A percentile compares a stretch with the other conserved stretches of the same genome.
These are phyloP conservation scores for Rhinopomastus cyanomelas DNA, from an alignment of 2,113 vertebrate genomes.

Conservation along the genomic window DNA sequence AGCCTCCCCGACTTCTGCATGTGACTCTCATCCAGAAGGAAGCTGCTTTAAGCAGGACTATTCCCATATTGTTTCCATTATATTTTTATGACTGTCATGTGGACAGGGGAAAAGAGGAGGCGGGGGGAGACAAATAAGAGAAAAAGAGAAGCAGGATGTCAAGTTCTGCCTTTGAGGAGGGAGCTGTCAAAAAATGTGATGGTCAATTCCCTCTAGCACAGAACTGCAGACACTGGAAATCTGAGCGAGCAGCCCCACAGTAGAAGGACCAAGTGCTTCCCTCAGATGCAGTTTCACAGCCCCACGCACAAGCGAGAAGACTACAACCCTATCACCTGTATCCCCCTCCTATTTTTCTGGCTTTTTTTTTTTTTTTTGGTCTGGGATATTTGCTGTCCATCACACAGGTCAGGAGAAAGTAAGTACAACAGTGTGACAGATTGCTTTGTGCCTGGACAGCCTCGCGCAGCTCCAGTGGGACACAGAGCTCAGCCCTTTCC, in stretches of 20 bases:
- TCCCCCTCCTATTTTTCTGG: neutral
- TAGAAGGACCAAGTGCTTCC: neutral
- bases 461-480: fast-evolving
- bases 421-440: neutral
- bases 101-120: constrained; percentile 14
- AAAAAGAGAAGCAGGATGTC: constrained; percentile 11
- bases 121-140: neutral
- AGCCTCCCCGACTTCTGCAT: neutral
- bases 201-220: constrained; percentile 10
- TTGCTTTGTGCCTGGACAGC: neutral
- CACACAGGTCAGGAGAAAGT: neutral
- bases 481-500: fast-evolving
- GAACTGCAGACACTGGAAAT: neutral
- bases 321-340: neutral
- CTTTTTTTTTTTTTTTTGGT: neutral
- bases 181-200: neutral
- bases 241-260: neutral
- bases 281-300: neutral
- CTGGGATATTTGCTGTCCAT: neutral
- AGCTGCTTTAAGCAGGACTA: neutral
- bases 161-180: constrained; percentile 33
- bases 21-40: neutral
- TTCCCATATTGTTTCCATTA: constrained; percentile 63
- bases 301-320: neutral
- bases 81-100: constrained; percentile 59